phyloP scores from a whole-genome alignment of 2,888 invertebrate genomes.

The Mythimna vitellina region DNA sequence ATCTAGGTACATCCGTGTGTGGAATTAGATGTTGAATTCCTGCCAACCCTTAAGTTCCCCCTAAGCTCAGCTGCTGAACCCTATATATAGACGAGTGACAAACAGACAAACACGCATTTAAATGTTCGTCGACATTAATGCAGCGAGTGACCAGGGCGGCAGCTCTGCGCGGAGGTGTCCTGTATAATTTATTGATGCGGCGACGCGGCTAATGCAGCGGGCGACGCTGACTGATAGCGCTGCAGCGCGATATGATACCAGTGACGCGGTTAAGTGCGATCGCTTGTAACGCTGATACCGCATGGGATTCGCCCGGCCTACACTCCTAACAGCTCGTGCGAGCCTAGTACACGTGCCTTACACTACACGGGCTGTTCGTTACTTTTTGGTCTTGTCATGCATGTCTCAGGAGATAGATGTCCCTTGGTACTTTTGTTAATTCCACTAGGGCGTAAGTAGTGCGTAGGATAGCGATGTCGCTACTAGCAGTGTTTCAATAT shows the following conservation, averaged over 20 bases:
- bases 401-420: slow-evolving; percentile 61
- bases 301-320: slow-evolving; percentile 75
- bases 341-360: slow-evolving; percentile 72
- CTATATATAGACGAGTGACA: slow-evolving; percentile 57
- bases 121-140: slow-evolving; percentile 75
- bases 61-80: slow-evolving; percentile 48
- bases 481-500: slow-evolving; percentile 34
- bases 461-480: slow-evolving; percentile 49
- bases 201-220: slow-evolving; percentile 88
- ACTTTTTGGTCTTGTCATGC: slow-evolving; percentile 62
- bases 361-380: slow-evolving; percentile 56
- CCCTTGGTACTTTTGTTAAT: slow-evolving; percentile 53
- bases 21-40: slow-evolving; percentile 52
- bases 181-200: slow-evolving; percentile 86
- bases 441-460: slow-evolving; percentile 50
- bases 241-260: slow-evolving; percentile 86
- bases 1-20: neutral
- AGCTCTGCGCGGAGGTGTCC: slow-evolving; percentile 78
- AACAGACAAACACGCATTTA: slow-evolving; percentile 71
- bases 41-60: slow-evolving; percentile 62
- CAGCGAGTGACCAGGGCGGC: slow-evolving; percentile 80
- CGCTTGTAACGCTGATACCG: slow-evolving; percentile 88
- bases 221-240: slow-evolving; percentile 88
- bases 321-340: slow-evolving; percentile 77
- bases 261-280: slow-evolving; percentile 89